Evolutionary conservation across 2,113 vertebrate species (phyloP).

Genomic region (Equus przewalskii): DNA sequence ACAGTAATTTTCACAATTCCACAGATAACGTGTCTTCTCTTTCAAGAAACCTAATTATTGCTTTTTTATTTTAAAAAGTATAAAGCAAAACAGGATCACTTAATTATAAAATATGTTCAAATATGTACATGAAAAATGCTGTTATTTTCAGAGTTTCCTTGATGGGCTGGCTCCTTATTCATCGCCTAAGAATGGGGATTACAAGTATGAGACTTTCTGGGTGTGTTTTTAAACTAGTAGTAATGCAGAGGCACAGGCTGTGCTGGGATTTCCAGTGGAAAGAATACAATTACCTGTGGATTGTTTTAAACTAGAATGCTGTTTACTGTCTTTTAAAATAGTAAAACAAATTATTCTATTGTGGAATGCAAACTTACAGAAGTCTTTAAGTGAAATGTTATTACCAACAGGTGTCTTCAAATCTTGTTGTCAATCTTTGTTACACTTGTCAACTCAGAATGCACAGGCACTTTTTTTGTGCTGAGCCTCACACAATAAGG

Average conservation of each 20-base stretch:
- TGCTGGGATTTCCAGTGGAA: not conserved
- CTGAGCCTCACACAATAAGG: not conserved
- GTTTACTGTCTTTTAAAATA: slow-evolving; percentile 11
- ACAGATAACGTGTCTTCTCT: slow-evolving; percentile 8
- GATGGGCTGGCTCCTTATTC: not conserved
- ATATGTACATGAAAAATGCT: not conserved
- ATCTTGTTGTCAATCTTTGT: slow-evolving; percentile 10
- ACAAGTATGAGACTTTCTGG: not conserved
- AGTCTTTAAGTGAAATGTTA: not conserved
- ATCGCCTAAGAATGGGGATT: slow-evolving; percentile 38
- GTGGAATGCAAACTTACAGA: not conserved
- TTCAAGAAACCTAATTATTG: not conserved
- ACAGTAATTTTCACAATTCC: not conserved
- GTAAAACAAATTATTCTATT: not conserved
- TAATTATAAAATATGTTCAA: slow-evolving; percentile 22
- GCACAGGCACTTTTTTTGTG: not conserved
- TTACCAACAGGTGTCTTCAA: slow-evolving; percentile 30
- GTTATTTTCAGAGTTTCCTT: slow-evolving; percentile 12
- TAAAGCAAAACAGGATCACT: not conserved
- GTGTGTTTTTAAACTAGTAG: not conserved
- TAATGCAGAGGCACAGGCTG: not conserved
- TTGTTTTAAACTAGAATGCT: slow-evolving; percentile 57
- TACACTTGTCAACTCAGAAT: not conserved
- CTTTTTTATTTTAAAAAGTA: not conserved
- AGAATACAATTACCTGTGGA: not conserved